Evolutionary conservation across 2,113 vertebrate species (phyloP).

Genomic region (Cottus gobio): DNA sequence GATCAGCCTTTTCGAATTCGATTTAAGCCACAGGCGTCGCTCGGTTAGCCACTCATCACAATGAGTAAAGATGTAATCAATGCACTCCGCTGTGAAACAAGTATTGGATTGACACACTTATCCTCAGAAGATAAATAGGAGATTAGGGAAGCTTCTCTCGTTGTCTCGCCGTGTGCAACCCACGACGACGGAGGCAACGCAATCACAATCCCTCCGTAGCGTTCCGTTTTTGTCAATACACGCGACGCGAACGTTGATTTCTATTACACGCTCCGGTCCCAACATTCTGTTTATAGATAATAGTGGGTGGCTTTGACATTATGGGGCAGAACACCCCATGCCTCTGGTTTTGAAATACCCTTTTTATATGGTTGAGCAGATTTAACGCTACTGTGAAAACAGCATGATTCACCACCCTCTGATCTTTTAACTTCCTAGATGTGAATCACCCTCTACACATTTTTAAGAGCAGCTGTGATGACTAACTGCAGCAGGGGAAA

Average conservation of each 20-base stretch:
- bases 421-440: conserved; percentile 68
- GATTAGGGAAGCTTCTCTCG: conserved; percentile 60
- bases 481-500: conserved; percentile 50
- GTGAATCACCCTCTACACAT: conserved; percentile 68
- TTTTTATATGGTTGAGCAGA: conserved; percentile 68
- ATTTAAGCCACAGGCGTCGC: conserved; percentile 56
- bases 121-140: conserved; percentile 67
- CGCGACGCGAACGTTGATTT: conserved; percentile 69
- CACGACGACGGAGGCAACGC: conserved; percentile 32
- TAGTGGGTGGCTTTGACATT: conserved; percentile 67
- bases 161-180: conserved; percentile 23
- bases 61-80: conserved; percentile 75
- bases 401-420: conserved; percentile 70
- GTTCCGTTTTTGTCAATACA: conserved; percentile 70
- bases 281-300: conserved; percentile 67
- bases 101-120: conserved; percentile 77
- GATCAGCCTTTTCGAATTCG: conserved; percentile 61
- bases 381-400: conserved; percentile 64
- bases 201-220: conserved; percentile 55
- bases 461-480: conserved; percentile 65
- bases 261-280: conserved; percentile 70
- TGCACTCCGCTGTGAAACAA: conserved; percentile 67
- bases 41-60: conserved; percentile 87
- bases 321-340: conserved; percentile 60
- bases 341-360: conserved; percentile 59